These are phyloP conservation scores for Rhaphigaster nebulosa DNA, from an alignment of 2,888 invertebrate species.

Conservation along the genomic window DNA sequence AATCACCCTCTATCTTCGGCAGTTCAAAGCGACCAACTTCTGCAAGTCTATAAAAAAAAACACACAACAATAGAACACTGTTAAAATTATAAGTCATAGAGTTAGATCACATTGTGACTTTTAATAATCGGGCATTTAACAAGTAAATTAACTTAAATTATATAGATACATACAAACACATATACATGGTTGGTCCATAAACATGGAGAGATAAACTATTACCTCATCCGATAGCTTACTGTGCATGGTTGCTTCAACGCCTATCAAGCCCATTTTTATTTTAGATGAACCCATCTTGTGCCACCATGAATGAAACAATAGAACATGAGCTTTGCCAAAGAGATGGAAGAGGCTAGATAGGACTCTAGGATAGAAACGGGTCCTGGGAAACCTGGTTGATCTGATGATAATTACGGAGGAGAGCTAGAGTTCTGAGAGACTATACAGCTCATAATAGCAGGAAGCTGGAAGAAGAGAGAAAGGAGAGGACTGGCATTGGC, in stretches of 20 bases:
- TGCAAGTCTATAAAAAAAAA: slow-evolving; percentile 67
- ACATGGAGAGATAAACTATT: not conserved
- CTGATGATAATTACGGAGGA: no score
- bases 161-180: not conserved
- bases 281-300: not conserved
- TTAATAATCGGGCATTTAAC: not conserved
- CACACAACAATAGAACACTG: not conserved
- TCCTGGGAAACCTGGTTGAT: no score
- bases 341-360: not conserved
- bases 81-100: not conserved
- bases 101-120: not conserved
- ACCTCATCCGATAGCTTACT: not conserved
- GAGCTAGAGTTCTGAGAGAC: no score
- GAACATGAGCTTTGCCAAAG: not conserved
- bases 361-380: no score
- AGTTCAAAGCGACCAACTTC: slow-evolving; percentile 94
- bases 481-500: no score
- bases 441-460: no score
- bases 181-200: not conserved
- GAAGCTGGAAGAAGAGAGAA: no score
- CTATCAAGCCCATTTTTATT: not conserved
- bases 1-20: slow-evolving; percentile 89
- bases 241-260: not conserved
- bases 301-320: not conserved
- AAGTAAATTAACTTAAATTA: not conserved